Evolutionary conservation across 2,113 vertebrate genomes (phyloP).

Genomic region (Melospiza georgiana): DNA sequence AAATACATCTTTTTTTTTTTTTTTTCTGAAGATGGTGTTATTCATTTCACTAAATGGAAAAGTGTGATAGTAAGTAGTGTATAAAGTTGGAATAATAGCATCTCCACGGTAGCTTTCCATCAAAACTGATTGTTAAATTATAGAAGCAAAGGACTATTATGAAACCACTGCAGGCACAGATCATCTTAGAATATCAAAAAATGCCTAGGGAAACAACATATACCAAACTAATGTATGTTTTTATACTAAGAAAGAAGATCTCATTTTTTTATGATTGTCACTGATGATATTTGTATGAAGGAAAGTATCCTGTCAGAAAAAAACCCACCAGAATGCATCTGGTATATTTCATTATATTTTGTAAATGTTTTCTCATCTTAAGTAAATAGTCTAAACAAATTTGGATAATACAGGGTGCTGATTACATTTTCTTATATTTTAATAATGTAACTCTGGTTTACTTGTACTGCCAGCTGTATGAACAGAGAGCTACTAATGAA

Average conservation of each 20-base stretch:
- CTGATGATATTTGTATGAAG: not conserved
- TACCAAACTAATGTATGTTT: not conserved
- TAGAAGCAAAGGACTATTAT: not conserved
- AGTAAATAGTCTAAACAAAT: not conserved
- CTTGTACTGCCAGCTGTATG: not conserved
- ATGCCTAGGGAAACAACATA: not conserved
- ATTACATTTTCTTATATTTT: not conserved
- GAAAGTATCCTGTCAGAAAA: not conserved
- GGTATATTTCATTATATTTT: not conserved
- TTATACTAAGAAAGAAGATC: not conserved
- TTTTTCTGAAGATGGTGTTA: not conserved
- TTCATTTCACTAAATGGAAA: not conserved
- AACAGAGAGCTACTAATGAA: not conserved
- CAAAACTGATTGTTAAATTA: slow-evolving; percentile 8
- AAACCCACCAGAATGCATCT: not conserved
- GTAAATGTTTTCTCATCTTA: not conserved
- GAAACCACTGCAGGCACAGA: not conserved
- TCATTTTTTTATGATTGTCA: not conserved
- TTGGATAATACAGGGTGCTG: not conserved
- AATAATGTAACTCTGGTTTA: not conserved
- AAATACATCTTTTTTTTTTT: not conserved
- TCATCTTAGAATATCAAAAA: not conserved
- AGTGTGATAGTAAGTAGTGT: not conserved
- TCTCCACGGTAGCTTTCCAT: not conserved
- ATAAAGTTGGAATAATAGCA: slow-evolving; percentile 5